Evolutionary conservation across 2,113 vertebrate species (phyloP), one percentile per base, ranked within the genome.

Genomic region (Odontesthes bonariensis): DNA sequence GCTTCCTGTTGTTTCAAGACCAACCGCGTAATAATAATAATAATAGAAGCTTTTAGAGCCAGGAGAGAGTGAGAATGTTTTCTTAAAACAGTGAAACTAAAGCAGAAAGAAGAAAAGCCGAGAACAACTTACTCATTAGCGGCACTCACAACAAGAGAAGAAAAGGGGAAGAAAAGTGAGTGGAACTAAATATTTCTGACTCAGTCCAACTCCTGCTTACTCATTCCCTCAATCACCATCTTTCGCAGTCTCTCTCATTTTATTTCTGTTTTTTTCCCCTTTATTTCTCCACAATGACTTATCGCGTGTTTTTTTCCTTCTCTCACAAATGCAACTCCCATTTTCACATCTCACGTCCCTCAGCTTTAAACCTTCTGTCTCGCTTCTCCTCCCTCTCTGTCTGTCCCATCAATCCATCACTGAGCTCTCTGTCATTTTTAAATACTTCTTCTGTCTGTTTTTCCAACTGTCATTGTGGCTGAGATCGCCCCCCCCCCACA

Each of bases 401-500:
- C 82, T 78, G 38, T 74, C 67, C 79, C 82, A 79, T 92, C 89
- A 68, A 72, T 89, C 79, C 76, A 79, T 87, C 87, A 84, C 58
- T 57, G 68, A 75, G 70, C 63, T 44, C 78, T 59, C 73, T 69
- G 75, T 84, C 85, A 87, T 63, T 73, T 82, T 82, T 51, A 83
- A 81, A 38, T 75, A 70, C 72, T 78, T 69, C 77, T 72, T 81
- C 77, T 79, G 81, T 75, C 84, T 84, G 70, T 87, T 90, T 89
- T 86, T 79, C 84, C 77, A 91, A 83, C 85, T 83, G 87, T 86
- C 85, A 86, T 66, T 82, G 77, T 69, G 79, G 83, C 68, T 59
- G 51, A 73, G 72, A 51, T 8, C 38, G 10, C 33, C 55, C n/a
- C 31, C 35, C 11, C 0, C 68, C 62, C 9, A 22, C 27, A 1